phyloP scores from a whole-genome alignment of 2,888 invertebrate genomes.

The Lycophotia porphyrea region DNA sequence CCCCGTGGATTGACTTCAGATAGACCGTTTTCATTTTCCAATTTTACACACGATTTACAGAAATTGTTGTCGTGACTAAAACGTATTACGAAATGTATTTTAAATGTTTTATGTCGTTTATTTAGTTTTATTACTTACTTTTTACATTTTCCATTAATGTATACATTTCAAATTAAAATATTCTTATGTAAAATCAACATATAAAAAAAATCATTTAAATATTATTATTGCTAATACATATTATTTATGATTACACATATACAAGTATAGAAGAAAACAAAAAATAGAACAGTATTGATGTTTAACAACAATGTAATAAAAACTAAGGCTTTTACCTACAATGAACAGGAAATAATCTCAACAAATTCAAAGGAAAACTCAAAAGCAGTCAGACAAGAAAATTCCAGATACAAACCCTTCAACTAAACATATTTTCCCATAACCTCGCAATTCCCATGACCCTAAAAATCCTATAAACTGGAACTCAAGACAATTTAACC shows the following conservation, averaged over 20 bases:
- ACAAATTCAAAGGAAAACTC: not conserved
- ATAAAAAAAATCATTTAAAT: not conserved
- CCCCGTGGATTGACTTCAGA: not conserved
- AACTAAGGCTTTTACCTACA: not conserved
- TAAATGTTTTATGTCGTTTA: not conserved
- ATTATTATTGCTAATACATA: too few species aligned
- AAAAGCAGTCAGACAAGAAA: constrained; percentile 19
- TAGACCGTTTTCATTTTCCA: not conserved
- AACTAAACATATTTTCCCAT: constrained; percentile 58
- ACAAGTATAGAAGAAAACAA: not conserved
- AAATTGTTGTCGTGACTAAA: not conserved
- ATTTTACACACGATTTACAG: not conserved
- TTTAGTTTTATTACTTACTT: too few species aligned
- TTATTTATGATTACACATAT: too few species aligned
- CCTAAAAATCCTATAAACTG: constrained; percentile 63
- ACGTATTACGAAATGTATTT: not conserved
- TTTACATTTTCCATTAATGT: too few species aligned
- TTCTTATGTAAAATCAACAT: not conserved
- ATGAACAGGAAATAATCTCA: not conserved
- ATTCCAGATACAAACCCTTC: not conserved
- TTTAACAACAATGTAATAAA: not conserved
- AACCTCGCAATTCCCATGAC: constrained; percentile 73
- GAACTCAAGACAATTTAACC: constrained; percentile 61
- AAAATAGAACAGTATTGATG: not conserved
- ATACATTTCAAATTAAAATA: not conserved